Evolutionary conservation across 2,113 vertebrate genomes (phyloP), one percentile per base, ranked within the genome.

Genomic region (Coptodon rendalli): DNA sequence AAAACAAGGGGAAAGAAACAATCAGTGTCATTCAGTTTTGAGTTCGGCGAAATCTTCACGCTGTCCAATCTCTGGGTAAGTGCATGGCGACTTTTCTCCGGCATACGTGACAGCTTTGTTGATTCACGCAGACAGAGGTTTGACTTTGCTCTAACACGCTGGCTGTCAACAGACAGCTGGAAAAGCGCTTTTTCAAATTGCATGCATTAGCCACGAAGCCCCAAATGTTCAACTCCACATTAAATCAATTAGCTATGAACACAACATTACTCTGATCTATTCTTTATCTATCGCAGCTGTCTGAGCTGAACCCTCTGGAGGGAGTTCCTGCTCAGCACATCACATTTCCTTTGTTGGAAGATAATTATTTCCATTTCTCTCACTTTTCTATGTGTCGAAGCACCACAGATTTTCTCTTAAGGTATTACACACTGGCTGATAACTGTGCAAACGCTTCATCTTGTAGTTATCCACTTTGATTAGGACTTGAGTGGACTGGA

Each of bases 281-380:
- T 90, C 89, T 91, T 92, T 92, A 91, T 90, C 94, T 92, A 57
- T 83, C 86, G 45, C 85, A 80, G 92, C 86, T 92, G 91, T 78
- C 91, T 43, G 63, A 48, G 83, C 85, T 34, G 8, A 89, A 87
- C 88, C 85, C 93, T 85, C 87, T n/a, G 84, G 91, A 91, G 93
- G 89, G 57, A 19, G 24, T 31, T 92, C 82, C 45, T 34, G 56
- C 90, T 56, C 56, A 1, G 76, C 89, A 88, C 84, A 82, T 88
- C 91, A 87, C 87, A 81, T 91, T 83, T 84, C 89, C 50, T 92
- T 94, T 95, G 93, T 94, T 88, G 86, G 53, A 40, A 88, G 82
- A 91, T 96, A 94, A 95, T 95, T 91, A 90, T 91, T 94, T 93
- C 78, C 68, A 93, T 86, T 91, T 86, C 89, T 87, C 80, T 82